phyloP scores from a whole-genome alignment of 2,797 vertebrate genomes.

The Pseudotriccus pelzelni region DNA sequence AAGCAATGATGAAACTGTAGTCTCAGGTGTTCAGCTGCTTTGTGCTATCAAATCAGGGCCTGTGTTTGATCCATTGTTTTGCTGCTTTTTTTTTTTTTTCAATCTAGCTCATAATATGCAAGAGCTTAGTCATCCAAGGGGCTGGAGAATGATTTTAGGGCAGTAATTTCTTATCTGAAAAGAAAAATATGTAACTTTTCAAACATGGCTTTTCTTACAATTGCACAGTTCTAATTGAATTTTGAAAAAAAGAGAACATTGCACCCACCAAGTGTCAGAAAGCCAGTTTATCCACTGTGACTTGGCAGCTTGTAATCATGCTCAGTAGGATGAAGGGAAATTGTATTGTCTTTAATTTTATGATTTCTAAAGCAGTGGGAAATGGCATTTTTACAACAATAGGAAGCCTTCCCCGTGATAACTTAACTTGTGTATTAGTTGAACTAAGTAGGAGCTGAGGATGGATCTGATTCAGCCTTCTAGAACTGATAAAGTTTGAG shows the following conservation, averaged over 20 bases:
- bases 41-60: background rate
- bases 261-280: background rate
- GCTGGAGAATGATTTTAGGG: background rate
- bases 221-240: background rate
- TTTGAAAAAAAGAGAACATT: background rate
- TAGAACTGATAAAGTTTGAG: background rate
- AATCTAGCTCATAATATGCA: background rate
- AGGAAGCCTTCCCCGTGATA: background rate
- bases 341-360: constrained; percentile 28
- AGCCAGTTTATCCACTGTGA: background rate
- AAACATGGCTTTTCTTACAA: background rate
- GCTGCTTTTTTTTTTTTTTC: background rate
- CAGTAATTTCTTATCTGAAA: background rate
- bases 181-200: background rate
- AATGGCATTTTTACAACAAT: constrained; percentile 28
- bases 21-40: background rate
- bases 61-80: background rate
- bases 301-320: background rate
- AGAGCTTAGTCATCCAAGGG: background rate
- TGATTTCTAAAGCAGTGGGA: constrained; percentile 3
- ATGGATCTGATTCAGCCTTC: background rate
- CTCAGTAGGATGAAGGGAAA: background rate
- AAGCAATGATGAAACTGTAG: background rate
- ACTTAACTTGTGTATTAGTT: background rate
- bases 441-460: background rate